Conservation (phyloP, 1,140 invertebrate genomes). For the Zaprionus camerounensis region DNA sequence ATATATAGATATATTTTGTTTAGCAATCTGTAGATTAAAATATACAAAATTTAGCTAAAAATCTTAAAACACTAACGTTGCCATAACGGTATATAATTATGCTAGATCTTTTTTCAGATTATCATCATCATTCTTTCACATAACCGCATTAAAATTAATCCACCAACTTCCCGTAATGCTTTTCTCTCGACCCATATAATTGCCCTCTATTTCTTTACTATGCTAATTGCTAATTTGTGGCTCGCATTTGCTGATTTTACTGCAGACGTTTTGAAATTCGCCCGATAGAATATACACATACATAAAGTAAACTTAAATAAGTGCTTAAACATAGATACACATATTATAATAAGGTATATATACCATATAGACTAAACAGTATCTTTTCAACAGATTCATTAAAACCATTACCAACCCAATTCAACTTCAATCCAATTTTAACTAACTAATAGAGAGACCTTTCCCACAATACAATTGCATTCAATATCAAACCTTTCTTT, state of each 20-base stretch:
- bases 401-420: constrained; percentile 29
- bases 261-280: constrained; percentile 33
- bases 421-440: constrained; percentile 42
- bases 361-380: constrained; percentile 44
- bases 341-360: constrained; percentile 33
- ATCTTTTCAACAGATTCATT: constrained; percentile 41
- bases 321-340: constrained; percentile 30
- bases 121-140: constrained; percentile 19
- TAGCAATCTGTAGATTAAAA: constrained; percentile 79
- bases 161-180: not conserved
- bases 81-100: constrained; percentile 80
- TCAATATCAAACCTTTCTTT: constrained; percentile 26
- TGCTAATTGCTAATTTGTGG: constrained; percentile 48
- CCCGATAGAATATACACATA: constrained; percentile 29
- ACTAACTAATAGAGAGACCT: constrained; percentile 39
- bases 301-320: constrained; percentile 42
- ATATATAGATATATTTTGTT: constrained; percentile 50
- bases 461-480: constrained; percentile 14
- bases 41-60: constrained; percentile 83
- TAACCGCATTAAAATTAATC: constrained; percentile 31
- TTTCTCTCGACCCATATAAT: constrained; percentile 22
- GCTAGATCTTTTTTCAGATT: constrained; percentile 56
- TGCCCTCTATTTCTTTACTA: constrained; percentile 4
- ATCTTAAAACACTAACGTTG: constrained; percentile 72
- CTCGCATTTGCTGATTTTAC: constrained; percentile 52